Evolutionary conservation across 2,113 vertebrate species (phyloP), one percentile per base, ranked within the genome.

Genomic region (Sisor rabdophorus): DNA sequence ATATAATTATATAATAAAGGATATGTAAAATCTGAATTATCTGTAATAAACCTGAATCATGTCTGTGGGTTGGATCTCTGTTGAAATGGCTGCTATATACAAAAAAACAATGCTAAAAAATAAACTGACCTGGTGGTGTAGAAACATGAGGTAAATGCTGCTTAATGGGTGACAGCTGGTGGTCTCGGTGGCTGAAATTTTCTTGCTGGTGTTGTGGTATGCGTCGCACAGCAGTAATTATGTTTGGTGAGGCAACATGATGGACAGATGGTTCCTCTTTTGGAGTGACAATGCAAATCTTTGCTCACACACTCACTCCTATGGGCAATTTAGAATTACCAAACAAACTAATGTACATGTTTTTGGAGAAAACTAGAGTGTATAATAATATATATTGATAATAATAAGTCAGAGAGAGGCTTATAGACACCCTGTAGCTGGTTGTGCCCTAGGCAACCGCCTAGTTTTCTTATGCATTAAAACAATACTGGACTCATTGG

Each of bases 231-330:
- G 81, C 64, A 55, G 86, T 82, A 20, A 85, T 74, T 44, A 82
- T 86, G 85, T 85, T 89, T 15, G 79, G 68, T 32, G 82, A 83
- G 75, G 81, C 19, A 32, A 64, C 28, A 3, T 56, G 68, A 28
- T 40, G 26, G 28, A 17, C 17, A 26, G 59, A 71, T 48, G 77
- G 70, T 60, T 40, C 79, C 28, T 83, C 71, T 78, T 80, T 83
- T 47, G 89, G 87, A 50, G 78, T 84, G 19, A 91, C 88, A 80
- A 85, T 85, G 68, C 67, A 76, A 80, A 80, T 74, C 75, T 86
- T 82, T 71, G 81, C 73, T 85, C 87, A n/a, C n/a, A n/a, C n/a
- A n/a, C n/a, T n/a, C n/a, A n/a, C n/a, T n/a, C n/a, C n/a, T n/a
- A n/a, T n/a, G n/a, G n/a, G n/a, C n/a, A n/a, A n/a, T n/a, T n/a